Conservation (phyloP, 1,140 invertebrate genomes). For the Scaptomyza montana region DNA sequence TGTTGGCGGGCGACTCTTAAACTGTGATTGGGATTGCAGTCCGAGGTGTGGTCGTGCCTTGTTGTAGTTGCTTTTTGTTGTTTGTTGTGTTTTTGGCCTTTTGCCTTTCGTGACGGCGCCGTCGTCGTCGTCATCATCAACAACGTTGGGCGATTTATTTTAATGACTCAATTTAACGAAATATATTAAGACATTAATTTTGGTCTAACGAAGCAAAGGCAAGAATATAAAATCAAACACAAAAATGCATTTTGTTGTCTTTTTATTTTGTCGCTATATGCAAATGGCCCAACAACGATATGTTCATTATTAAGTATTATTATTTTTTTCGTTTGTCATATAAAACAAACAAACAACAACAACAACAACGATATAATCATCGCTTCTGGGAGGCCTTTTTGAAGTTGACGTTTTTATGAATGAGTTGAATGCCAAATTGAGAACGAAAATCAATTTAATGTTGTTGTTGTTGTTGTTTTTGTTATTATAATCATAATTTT, state of each 20-base stretch:
- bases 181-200: conserved; percentile 83
- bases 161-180: conserved; percentile 83
- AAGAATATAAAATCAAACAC: conserved; percentile 13
- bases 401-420: conserved; percentile 72
- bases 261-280: conserved; percentile 44
- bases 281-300: conserved; percentile 54
- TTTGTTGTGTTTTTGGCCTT: conserved; percentile 39
- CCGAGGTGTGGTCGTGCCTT: conserved; percentile 56
- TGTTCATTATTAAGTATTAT: conserved; percentile 55
- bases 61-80: conserved; percentile 22
- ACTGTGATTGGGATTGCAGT: conserved; percentile 26
- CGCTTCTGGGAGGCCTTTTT: conserved; percentile 68
- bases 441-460: conserved; percentile 24
- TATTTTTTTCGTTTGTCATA: conserved; percentile 23
- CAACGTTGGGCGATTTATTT: conserved; percentile 79
- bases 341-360: conserved; percentile 1
- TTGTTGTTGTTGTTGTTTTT: conserved; percentile 29
- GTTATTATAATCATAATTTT: conserved; percentile 26
- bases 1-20: conserved; percentile 13
- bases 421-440: conserved; percentile 68
- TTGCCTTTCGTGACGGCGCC: conserved; percentile 71
- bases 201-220: conserved; percentile 69
- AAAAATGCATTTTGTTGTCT: conserved; percentile 50
- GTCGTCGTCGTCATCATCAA: conserved; percentile 69
- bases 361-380: background rate